Conservation (phyloP, 2,797 vertebrate genomes). For the Naso thynnoides region DNA sequence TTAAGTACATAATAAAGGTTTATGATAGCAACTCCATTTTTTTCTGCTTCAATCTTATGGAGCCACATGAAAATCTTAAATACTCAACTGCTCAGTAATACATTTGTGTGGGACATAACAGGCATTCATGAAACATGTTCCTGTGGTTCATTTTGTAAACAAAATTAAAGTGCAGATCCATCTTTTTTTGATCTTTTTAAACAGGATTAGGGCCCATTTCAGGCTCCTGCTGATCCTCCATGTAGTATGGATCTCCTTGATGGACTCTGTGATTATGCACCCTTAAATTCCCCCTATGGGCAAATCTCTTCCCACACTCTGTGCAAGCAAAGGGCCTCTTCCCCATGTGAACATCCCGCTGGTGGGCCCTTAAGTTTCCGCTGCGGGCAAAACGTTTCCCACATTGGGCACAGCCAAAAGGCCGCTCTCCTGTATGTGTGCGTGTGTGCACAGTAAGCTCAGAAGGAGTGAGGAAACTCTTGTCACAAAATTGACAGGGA, state of each 20-base stretch:
- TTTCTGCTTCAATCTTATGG: neutral
- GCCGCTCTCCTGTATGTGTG: conserved; percentile 83
- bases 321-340: conserved; percentile 83
- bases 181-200: conserved; percentile 29
- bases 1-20: neutral
- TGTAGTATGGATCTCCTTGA: conserved; percentile 78
- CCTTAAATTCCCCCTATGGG: conserved; percentile 82
- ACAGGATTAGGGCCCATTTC: conserved; percentile 66
- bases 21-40: neutral
- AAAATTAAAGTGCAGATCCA: conserved; percentile 31
- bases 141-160: neutral
- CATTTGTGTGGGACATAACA: neutral
- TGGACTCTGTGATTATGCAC: conserved; percentile 84
- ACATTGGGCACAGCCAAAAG: conserved; percentile 81
- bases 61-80: neutral
- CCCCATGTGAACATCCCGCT: conserved; percentile 85
- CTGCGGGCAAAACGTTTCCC: conserved; percentile 84
- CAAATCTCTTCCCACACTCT: conserved; percentile 83
- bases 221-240: conserved; percentile 74
- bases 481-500: conserved; percentile 83
- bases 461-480: conserved; percentile 83
- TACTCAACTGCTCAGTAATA: conserved; percentile 21
- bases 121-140: neutral
- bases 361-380: conserved; percentile 82
- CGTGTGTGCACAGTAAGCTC: conserved; percentile 84